Evolutionary conservation across 2,113 vertebrate species (phyloP).

Genomic region (Tachysurus fulvidraco): DNA sequence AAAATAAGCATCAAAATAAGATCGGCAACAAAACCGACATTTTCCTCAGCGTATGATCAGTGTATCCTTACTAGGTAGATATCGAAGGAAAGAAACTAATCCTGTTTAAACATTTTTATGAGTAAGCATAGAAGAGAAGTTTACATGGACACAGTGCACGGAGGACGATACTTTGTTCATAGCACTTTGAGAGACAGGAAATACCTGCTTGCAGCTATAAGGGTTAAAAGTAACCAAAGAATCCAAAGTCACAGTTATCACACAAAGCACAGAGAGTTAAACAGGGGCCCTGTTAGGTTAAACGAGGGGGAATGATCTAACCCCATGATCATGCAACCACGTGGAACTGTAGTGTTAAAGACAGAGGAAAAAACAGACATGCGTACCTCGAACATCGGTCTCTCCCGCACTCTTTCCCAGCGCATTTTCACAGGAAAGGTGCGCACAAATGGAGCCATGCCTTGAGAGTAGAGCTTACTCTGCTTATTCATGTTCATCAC

Average conservation of each 20-base stretch:
- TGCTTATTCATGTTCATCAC: constrained; percentile 99
- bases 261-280: not conserved
- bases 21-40: not conserved
- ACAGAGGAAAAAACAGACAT: not conserved
- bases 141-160: not conserved
- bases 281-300: no score
- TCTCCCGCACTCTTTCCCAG: constrained; percentile 90
- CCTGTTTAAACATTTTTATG: not conserved
- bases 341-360: not conserved
- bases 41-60: not conserved
- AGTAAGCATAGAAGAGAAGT: not conserved
- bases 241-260: not conserved
- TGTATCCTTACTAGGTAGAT: not conserved
- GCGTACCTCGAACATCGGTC: constrained; percentile 85
- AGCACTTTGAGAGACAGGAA: not conserved
- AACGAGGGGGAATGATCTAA: not conserved
- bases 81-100: not conserved
- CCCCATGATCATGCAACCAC: not conserved
- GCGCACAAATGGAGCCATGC: constrained; percentile 91
- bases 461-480: constrained; percentile 94
- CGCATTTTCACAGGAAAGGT: constrained; percentile 82
- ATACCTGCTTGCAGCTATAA: not conserved
- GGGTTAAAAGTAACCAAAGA: not conserved
- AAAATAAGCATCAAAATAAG: not conserved
- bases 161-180: not conserved